A percentile compares a stretch with the other conserved stretches of the same genome.
Conservation (phyloP, 2,888 invertebrate genomes). For the Junonia oenone region DNA sequence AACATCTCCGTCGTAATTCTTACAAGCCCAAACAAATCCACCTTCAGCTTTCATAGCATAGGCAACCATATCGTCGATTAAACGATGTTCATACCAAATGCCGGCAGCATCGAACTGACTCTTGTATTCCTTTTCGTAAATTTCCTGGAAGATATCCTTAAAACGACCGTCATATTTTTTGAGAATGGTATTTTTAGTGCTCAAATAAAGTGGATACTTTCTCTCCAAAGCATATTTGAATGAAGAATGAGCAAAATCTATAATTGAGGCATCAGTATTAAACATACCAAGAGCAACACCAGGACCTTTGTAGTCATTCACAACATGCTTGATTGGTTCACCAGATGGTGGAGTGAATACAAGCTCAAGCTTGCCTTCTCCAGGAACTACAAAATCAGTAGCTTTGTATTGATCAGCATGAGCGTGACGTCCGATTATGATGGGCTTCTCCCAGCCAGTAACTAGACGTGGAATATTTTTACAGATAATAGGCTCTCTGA, state of each 20-base stretch:
- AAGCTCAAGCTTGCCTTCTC: conserved; percentile 92
- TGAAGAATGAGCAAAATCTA: conserved; percentile 96
- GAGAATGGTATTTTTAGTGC: conserved; percentile 97
- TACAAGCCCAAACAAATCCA: conserved; percentile 99
- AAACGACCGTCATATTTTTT: conserved; percentile 98
- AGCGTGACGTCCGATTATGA: conserved; percentile 98
- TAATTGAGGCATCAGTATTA: conserved; percentile 96
- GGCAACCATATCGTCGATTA: conserved; percentile 99
- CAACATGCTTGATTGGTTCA: conserved; percentile 84
- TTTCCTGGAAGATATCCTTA: conserved; percentile 97
- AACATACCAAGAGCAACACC: conserved; percentile 97
- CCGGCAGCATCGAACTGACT: conserved; percentile 88
- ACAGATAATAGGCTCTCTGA: conserved; percentile 92
- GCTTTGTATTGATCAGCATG: conserved; percentile 99
- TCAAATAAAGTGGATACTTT: conserved; percentile 93
- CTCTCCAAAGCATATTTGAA: conserved; percentile 93
- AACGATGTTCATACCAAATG: conserved; percentile 98
- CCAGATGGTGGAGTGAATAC: conserved; percentile 86
- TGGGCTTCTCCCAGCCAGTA: conserved; percentile 96
- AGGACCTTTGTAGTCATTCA: conserved; percentile 91
- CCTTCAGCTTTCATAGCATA: conserved; percentile 98
- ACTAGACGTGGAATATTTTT: conserved; percentile 97
- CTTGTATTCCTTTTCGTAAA: conserved; percentile 94
- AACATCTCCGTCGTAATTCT: conserved; percentile 99
- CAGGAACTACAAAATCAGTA: conserved; percentile 96